A percentile compares a stretch with the other conserved stretches of the same genome.
phyloP scores from a whole-genome alignment of 2,888 invertebrate species.

The Orthosia cruda region DNA sequence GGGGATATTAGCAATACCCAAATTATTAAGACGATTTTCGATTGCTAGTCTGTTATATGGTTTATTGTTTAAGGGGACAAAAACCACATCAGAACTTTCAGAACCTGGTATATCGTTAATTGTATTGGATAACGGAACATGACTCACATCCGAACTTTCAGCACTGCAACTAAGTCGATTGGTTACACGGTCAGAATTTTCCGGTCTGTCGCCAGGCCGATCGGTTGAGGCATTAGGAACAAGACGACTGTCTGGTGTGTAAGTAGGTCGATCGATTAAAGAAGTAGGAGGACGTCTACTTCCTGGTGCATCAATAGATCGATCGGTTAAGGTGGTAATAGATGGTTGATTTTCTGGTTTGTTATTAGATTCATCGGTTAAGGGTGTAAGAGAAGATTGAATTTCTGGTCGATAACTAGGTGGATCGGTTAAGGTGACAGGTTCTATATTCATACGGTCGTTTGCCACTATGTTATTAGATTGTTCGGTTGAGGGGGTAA shows the following conservation, averaged over 20 bases:
- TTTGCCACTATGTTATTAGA: too few species aligned
- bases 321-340: background rate
- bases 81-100: constrained; percentile 6
- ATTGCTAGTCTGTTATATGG: background rate
- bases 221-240: background rate
- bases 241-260: background rate
- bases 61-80: background rate
- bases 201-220: background rate
- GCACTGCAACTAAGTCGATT: background rate
- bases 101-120: background rate
- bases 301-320: background rate
- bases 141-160: background rate
- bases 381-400: background rate
- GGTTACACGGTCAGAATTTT: background rate
- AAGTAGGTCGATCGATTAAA: too few species aligned
- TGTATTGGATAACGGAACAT: background rate
- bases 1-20: background rate
- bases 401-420: background rate
- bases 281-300: background rate
- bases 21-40: background rate
- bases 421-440: background rate
- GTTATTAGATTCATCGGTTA: background rate
- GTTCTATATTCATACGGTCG: too few species aligned
- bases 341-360: background rate
- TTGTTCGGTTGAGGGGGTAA: too few species aligned